Evolutionary conservation across 2,797 vertebrate genomes (phyloP).

Genomic region (Lagodon rhomboides): DNA sequence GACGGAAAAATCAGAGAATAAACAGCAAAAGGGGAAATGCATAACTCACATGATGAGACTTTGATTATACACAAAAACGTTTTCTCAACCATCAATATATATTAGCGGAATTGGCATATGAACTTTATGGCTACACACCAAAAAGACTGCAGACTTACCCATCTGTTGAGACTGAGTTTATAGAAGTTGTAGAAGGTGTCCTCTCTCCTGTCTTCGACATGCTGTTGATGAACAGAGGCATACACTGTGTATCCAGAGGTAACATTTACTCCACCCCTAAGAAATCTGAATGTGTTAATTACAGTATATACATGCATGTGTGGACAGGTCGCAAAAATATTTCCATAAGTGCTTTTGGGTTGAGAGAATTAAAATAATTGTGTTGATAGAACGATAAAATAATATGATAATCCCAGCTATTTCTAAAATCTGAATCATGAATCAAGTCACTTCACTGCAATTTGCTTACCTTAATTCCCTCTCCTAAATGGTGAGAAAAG

Average conservation of each 20-base stretch:
- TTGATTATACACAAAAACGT: not conserved
- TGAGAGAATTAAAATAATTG: no score
- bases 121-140: no score
- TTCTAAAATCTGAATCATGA: not conserved
- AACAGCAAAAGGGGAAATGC: not conserved
- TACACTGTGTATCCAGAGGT: not conserved
- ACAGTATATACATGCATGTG: not conserved
- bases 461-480: constrained; percentile 50
- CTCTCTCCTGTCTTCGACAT: constrained; percentile 74
- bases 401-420: no score
- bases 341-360: not conserved
- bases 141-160: constrained; percentile 53
- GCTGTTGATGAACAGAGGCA: constrained; percentile 28
- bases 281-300: not conserved
- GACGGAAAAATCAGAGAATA: not conserved
- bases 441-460: not conserved
- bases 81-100: not conserved
- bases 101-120: not conserved
- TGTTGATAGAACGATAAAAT: no score
- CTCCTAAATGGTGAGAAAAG: constrained; percentile 1
- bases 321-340: not conserved
- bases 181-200: constrained; percentile 57
- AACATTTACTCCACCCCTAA: not conserved
- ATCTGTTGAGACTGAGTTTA: constrained; percentile 56
- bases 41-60: not conserved